Evolutionary conservation across 2,113 vertebrate species (phyloP), one percentile per base, ranked within the genome.

Genomic region (Halichoeres trimaculatus): DNA sequence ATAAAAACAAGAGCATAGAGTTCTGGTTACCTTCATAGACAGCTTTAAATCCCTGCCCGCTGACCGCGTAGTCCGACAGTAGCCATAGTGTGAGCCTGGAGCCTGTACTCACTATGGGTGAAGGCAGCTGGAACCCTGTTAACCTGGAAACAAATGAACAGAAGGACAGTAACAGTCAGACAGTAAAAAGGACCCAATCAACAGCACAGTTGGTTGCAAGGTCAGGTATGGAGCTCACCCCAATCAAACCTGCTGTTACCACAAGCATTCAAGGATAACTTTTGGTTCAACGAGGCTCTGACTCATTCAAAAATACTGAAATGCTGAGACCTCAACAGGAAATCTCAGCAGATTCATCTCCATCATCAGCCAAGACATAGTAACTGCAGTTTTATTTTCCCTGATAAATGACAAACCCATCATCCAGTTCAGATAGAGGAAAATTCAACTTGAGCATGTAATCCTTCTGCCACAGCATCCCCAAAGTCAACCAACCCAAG

Each of bases 91-190:
- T 97, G 71, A 99, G 94, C 69, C 94, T 94, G 12, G 94, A 87
- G 69, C 97, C 96, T 0, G 93, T 94, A 9, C 97, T 99, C 87
- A 98, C 97, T 0, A 99, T 94, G 61, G 98, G 97, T 61, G 96
- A 93, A 8, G 98, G 98, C 85, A 99, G 94, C 92, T 98, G 97
- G 94, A 99, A 99, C 63, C 98, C 98, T 0, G 98, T 98, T 91
- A 99, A 94, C 94, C 98, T 99, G 91, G 20, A 51, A 74, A 89
- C 52, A 83, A 83, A 90, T 91, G 93, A 19, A 93, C 35, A 90
- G 64, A 83, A 90, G 50, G 81, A 82, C 54, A 88, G 77, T 66
- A 81, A 76, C 23, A 11, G 59, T 90, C 67, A 88, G 78, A 63
- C 61, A 77, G 60, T n/a, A 22, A 71, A 50, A 66, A 67, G 58